phyloP scores from a whole-genome alignment of 1,140 invertebrate species.

The Drosophila melanogaster region DNA sequence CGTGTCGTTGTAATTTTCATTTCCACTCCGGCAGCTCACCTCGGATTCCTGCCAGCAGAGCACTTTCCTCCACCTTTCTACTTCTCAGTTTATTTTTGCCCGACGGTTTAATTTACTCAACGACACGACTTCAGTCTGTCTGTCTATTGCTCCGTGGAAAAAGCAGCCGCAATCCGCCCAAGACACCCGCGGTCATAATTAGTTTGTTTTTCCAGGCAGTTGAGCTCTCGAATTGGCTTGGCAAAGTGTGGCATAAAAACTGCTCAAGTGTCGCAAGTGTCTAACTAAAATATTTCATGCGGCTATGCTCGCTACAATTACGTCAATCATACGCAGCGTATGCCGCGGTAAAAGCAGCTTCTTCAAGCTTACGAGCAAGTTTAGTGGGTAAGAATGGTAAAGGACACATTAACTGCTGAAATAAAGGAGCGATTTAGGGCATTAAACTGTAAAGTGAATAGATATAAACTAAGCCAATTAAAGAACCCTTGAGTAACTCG shows the following conservation, averaged over 20 bases:
- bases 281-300: conserved; percentile 36
- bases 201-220: conserved; percentile 81
- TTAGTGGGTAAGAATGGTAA: neutral
- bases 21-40: conserved; percentile 22
- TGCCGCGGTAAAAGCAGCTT: conserved; percentile 18
- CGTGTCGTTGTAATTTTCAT: conserved; percentile 63
- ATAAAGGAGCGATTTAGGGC: neutral
- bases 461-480: conserved; percentile 17
- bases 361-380: conserved; percentile 16
- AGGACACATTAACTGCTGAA: conserved; percentile 6
- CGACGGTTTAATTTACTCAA: conserved; percentile 78
- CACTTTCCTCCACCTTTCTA: conserved; percentile 44
- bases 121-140: conserved; percentile 10
- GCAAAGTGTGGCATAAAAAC: conserved; percentile 44
- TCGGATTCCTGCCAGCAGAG: neutral
- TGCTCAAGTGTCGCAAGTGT: conserved; percentile 48
- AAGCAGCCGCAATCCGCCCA: conserved; percentile 20
- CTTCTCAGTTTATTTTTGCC: conserved; percentile 63
- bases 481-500: neutral
- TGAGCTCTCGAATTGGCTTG: conserved; percentile 71
- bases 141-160: conserved; percentile 8
- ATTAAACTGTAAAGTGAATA: conserved; percentile 5
- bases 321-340: conserved; percentile 59
- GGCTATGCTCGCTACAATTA: conserved; percentile 55
- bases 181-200: conserved; percentile 76